Base-by-base conservation (phyloP, 1,140 invertebrate species). In the Conus ventricosus region DNA sequence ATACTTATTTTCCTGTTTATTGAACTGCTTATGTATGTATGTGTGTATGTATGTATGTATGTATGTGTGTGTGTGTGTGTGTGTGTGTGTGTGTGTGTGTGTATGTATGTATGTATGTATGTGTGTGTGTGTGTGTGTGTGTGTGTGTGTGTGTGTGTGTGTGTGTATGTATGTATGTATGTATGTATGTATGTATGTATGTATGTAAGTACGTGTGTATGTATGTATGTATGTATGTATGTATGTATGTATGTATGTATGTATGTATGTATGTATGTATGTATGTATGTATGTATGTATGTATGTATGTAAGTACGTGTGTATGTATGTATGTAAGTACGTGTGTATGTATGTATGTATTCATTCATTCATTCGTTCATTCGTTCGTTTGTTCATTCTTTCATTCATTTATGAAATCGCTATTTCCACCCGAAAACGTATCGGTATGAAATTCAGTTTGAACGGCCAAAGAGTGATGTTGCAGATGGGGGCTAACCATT, bases 331-430 rank as follows among this genome's bases (percentile, higher is more conserved):
- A 20, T 83, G 53, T 83, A 20, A 57, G 53, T 83, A 20, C 57
- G 53, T 83, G 53, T 83, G 81, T 83, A 53, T 83, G 81, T 83
- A 27, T 81, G 80, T 81, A 27, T 81, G 80, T 53, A 27, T 81
- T 11, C 39, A 53, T n/a, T 8, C 76, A 39, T 27, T 13, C 39
- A 13, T 17, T 27, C 23, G 1, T 39, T 27, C 39, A 13, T 8
- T 78, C 39, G 27, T 8, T 78, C 25, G 3, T 8, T 78, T 8
- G 27, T 17, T 11, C 76, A 13, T 17, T 78, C 39, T 51, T 17
- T 51, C 25, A 39, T 20, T n/a, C 8, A n/a, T 76, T 10, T 20
- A n/a, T 8, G 20, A 8, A 10, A 76, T 8, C 13, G 13, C 71
- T 76, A 76, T 23, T 76, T 8, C 25, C 8, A n/a, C 20, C 71